Percentiles rank a stretch among this genome's conserved stretches.
Conservation (phyloP, 2,113 vertebrate species). For the Coracopsis vasa region DNA sequence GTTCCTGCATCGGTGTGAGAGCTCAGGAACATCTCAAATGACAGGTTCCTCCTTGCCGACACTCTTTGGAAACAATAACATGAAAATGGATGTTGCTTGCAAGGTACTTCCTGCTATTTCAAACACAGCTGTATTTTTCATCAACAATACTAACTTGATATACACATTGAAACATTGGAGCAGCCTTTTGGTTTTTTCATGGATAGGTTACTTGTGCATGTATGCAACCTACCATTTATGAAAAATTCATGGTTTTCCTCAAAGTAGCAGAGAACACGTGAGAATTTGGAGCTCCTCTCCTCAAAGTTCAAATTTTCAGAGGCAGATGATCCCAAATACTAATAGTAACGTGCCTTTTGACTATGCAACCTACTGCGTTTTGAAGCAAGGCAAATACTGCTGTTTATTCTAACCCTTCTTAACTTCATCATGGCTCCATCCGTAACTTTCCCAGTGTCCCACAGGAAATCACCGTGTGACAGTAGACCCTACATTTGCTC, state of each 20-base stretch:
- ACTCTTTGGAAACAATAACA: conserved; percentile 87
- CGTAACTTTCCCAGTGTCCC: neutral
- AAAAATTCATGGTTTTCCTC: neutral
- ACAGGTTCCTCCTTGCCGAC: conserved; percentile 78
- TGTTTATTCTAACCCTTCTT: neutral
- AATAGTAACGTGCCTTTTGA: neutral
- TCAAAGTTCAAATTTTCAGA: neutral
- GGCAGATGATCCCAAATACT: neutral
- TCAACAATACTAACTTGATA: neutral
- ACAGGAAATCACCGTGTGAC: neutral
- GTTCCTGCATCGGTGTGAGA: conserved; percentile 91
- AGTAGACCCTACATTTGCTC: neutral
- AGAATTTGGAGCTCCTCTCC: neutral
- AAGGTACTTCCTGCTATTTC: conserved; percentile 74
- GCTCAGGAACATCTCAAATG: conserved; percentile 70
- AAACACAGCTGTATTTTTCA: neutral
- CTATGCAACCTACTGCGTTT: neutral
- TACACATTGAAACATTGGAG: neutral
- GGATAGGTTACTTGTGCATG: neutral
- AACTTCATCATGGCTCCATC: neutral
- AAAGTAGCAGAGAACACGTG: neutral
- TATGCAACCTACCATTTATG: neutral
- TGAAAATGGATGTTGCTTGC: conserved; percentile 95
- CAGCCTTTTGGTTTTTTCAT: neutral
- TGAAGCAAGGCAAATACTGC: neutral